phyloP scores from a whole-genome alignment of 1,140 invertebrate species.

The Plodia interpunctella region DNA sequence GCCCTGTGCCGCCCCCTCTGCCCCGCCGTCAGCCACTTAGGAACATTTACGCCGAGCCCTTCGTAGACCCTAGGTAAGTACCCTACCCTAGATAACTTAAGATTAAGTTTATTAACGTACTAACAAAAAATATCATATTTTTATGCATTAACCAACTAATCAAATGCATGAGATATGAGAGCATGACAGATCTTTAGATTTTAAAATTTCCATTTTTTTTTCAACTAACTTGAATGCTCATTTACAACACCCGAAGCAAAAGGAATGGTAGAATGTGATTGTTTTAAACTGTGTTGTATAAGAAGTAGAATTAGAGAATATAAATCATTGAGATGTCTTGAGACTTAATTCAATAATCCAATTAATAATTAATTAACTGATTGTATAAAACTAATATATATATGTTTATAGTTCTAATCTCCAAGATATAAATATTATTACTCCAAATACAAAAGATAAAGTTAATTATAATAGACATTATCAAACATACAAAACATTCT shows the following conservation, averaged over 20 bases:
- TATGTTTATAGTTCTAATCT: background rate
- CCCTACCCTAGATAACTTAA: constrained; percentile 70
- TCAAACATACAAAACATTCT: constrained; percentile 26
- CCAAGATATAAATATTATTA: background rate
- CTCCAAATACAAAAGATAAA: constrained; percentile 20
- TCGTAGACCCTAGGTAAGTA: constrained; percentile 76
- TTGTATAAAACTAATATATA: too few relatives aligned
- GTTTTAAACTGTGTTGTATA: too few relatives aligned
- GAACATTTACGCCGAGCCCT: constrained; percentile 76
- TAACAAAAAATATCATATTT: background rate
- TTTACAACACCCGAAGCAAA: too few relatives aligned
- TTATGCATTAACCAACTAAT: background rate
- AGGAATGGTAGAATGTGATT: too few relatives aligned
- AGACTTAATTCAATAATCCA: too few relatives aligned
- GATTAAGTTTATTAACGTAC: background rate
- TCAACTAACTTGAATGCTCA: too few relatives aligned
- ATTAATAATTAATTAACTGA: too few relatives aligned
- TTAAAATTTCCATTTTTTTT: too few relatives aligned
- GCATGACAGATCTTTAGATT: too few relatives aligned
- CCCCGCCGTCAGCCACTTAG: constrained; percentile 72
- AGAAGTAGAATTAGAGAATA: too few relatives aligned
- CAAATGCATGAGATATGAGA: too few relatives aligned
- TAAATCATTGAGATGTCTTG: too few relatives aligned
- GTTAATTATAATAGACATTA: constrained; percentile 23
- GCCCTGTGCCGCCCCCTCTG: constrained; percentile 73